phyloP scores from a whole-genome alignment of 2,113 vertebrate species.

The Leuciscus idus region DNA sequence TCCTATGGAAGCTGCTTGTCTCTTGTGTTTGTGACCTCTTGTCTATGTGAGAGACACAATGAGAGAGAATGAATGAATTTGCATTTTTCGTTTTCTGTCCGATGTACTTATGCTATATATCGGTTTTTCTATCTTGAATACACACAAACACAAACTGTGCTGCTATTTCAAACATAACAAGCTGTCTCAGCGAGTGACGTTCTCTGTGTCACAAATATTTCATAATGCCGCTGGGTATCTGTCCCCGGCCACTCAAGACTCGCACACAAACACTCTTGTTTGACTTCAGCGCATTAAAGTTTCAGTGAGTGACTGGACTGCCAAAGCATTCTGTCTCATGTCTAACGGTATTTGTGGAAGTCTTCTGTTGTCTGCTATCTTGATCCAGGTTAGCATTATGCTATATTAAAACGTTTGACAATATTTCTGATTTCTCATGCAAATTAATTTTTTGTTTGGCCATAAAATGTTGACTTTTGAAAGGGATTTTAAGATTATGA shows the following conservation, averaged over 20 bases:
- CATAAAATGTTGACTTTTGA: background rate
- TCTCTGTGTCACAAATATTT: conserved; percentile 41
- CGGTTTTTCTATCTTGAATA: background rate
- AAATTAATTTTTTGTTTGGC: background rate
- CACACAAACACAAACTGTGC: conserved; percentile 2
- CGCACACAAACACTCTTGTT: conserved; percentile 35
- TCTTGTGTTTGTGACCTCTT: conserved; percentile 10
- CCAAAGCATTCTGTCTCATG: conserved; percentile 17
- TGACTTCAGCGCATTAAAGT: conserved; percentile 33
- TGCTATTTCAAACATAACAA: conserved; percentile 37
- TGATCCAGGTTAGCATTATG: background rate
- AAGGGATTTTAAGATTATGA: no score
- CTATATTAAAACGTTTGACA: background rate
- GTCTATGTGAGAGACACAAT: background rate
- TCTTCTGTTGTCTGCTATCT: background rate
- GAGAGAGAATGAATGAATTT: conserved; percentile 6
- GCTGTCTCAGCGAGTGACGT: conserved; percentile 39
- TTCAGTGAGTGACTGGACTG: conserved; percentile 18
- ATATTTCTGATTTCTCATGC: background rate
- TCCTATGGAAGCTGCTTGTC: conserved; percentile 49
- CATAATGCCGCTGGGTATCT: conserved; percentile 35
- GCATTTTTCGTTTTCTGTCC: background rate
- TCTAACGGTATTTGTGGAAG: background rate
- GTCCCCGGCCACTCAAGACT: conserved; percentile 14
- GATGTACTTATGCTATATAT: background rate